Percentiles rank a stretch among this genome's conserved stretches.
These are phyloP conservation scores for Tadarida brasiliensis DNA, from an alignment of 2,797 vertebrate genomes.

Conservation along the genomic window DNA sequence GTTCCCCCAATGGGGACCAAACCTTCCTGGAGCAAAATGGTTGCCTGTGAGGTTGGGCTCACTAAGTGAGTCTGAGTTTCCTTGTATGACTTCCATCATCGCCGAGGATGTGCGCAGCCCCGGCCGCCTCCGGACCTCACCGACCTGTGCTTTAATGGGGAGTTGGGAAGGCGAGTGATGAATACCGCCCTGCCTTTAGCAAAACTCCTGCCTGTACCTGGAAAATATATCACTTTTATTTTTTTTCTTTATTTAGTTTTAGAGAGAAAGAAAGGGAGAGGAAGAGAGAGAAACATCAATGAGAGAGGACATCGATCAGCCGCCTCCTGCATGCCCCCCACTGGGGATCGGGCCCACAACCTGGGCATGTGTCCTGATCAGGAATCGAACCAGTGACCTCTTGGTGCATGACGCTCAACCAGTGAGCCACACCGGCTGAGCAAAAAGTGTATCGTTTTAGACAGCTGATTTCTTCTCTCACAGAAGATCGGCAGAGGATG, in stretches of 20 bases:
- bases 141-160: too few species aligned
- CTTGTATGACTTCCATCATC: neutral
- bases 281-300: too few species aligned
- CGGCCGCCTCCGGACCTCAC: too few species aligned
- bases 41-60: neutral
- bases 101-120: neutral
- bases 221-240: neutral
- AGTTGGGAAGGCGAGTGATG: neutral
- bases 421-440: too few species aligned
- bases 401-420: too few species aligned
- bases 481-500: neutral
- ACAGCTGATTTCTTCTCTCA: neutral
- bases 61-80: neutral
- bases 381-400: too few species aligned
- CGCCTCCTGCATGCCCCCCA: too few species aligned
- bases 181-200: neutral
- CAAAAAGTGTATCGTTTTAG: neutral
- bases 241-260: too few species aligned
- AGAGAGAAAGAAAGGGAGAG: too few species aligned
- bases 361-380: too few species aligned
- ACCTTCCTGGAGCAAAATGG: neutral
- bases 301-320: too few species aligned
- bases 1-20: neutral
- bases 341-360: too few species aligned
- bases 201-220: neutral